A percentile compares a stretch with the other conserved stretches of the same genome.
These are phyloP conservation scores for Dallia pectoralis DNA, from an alignment of 2,797 vertebrate genomes.

Conservation along the genomic window DNA sequence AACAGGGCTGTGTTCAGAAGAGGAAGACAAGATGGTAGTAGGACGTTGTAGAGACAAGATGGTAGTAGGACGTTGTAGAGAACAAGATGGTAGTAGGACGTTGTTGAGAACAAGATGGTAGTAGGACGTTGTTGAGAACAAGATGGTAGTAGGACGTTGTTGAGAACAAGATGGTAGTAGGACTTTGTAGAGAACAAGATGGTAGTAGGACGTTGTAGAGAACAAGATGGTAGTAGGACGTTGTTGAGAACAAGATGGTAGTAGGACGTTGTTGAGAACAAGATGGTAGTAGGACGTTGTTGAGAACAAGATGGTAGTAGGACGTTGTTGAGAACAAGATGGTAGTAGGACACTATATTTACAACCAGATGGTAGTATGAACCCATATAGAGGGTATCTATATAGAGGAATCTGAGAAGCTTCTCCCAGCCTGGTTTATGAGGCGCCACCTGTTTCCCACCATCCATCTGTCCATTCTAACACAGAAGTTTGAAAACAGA, in stretches of 20 bases:
- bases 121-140: neutral
- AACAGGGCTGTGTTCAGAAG: neutral
- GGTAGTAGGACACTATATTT: neutral
- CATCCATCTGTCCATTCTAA: slow-evolving; percentile 65
- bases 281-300: neutral
- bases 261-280: no score
- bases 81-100: neutral
- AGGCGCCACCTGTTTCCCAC: slow-evolving; percentile 56
- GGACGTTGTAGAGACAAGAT: no score
- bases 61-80: no score
- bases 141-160: neutral
- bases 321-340: neutral
- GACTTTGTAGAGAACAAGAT: neutral
- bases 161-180: neutral
- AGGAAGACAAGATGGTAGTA: no score
- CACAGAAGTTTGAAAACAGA: slow-evolving; percentile 66
- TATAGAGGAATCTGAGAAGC: slow-evolving; percentile 43
- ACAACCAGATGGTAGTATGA: no score
- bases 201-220: neutral
- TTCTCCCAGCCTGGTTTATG: slow-evolving; percentile 22
- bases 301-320: neutral
- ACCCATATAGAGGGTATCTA: no score
- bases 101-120: neutral
- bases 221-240: no score
- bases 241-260: no score